Evolutionary conservation across 2,888 invertebrate genomes (phyloP), one percentile per base, ranked within the genome.

Genomic region (Phasia obesa): DNA sequence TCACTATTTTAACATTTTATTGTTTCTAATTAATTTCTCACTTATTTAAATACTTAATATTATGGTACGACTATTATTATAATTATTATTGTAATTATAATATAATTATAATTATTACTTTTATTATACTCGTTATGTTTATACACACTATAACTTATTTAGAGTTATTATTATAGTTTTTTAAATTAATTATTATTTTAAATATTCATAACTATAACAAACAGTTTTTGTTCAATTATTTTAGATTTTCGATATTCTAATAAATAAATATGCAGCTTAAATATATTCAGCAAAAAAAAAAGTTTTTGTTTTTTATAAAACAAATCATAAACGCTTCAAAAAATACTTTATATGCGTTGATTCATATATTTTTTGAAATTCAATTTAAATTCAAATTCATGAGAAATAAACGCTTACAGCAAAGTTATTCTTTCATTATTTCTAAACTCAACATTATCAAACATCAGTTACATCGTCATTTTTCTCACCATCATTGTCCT

Each of bases 401-500:
- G 64, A 60, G 79, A 84, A 67, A 84, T 84, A 77, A 86, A 85
- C 85, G 84, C 90, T 88, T 83, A 85, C 71, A 88, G 90, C 90
- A 90, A 90, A 90, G 90, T 90, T 90, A 87, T 90, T 88, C 88
- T 90, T 90, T 88, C 88, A 90, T 90, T 89, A 89, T 87, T 89
- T 88, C 89, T 89, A 89, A 89, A 87, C 87, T 86, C 84, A 64
- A 49, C 85, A 65, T 80, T 62, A 77, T 62, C 64, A 31, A 57
- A 65, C n/a, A 62, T 35, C 65, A 60, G 7, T 42, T 17, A 13
- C 51, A 42, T 23, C 42, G 4, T 9, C 44, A 15, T 23, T n/a
- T 31, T 2, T 25, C 49, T 19, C 38, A 67, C 53, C 65, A 38
- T 17, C 15, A 42, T 47, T 47, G 9, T 35, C 23, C 42, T 53